Evolutionary conservation across 2,113 vertebrate species (phyloP).

Genomic region (Mesitornis unicolor): DNA sequence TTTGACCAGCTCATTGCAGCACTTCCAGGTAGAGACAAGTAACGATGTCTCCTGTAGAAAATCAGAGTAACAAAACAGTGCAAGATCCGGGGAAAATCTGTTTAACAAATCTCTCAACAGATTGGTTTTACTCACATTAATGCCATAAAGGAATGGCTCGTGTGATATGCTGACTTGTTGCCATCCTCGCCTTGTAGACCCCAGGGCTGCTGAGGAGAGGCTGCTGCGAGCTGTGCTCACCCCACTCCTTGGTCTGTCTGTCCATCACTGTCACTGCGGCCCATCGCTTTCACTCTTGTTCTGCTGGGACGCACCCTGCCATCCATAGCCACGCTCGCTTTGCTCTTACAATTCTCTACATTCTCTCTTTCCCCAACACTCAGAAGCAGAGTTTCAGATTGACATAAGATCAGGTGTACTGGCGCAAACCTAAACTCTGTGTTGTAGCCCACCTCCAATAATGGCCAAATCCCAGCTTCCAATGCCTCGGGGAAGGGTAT

Average conservation of each 20-base stretch:
- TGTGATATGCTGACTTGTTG: neutral
- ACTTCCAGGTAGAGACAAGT: neutral
- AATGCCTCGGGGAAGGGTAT: neutral
- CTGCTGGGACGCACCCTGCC: neutral
- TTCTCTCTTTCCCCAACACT: neutral
- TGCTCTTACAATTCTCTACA: neutral
- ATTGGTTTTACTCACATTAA: neutral
- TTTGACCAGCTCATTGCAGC: neutral
- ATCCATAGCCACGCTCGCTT: neutral
- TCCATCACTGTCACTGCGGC: neutral
- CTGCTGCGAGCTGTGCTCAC: fast-evolving
- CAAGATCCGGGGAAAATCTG: neutral
- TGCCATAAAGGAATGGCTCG: neutral
- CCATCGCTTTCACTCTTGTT: neutral
- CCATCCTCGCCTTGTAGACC: no score
- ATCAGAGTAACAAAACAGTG: neutral
- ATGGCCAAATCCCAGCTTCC: neutral
- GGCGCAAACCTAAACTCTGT: neutral
- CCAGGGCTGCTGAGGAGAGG: neutral
- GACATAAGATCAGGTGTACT: neutral
- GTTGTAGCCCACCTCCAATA: neutral
- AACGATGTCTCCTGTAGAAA: neutral
- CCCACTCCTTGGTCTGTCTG: neutral
- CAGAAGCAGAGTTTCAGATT: neutral
- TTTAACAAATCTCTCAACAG: neutral